These are phyloP conservation scores for Diplosoma virens DNA, from an alignment of 23 tunicate species.

Conservation along the genomic window DNA sequence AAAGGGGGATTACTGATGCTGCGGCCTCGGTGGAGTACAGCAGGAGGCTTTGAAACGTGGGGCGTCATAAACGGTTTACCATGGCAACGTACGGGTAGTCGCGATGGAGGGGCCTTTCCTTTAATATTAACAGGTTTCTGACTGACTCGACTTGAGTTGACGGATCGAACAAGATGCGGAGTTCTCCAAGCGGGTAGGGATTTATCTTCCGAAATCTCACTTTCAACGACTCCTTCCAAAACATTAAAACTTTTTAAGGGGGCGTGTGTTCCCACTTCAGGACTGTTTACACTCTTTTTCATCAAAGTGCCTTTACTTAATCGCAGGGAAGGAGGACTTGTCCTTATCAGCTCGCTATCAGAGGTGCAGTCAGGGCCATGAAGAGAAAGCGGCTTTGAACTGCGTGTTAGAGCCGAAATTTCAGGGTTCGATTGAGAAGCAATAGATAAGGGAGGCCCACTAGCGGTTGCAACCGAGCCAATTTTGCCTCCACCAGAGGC, in stretches of 20 bases:
- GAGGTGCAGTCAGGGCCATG: slow-evolving; percentile 7
- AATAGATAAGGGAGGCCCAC: neutral
- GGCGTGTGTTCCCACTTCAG: neutral
- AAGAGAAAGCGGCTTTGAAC: neutral
- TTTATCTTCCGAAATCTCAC: neutral
- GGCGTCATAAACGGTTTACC: slow-evolving; percentile 50
- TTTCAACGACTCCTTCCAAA: neutral
- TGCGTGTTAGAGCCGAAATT: neutral
- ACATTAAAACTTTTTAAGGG: neutral
- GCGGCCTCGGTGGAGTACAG: slow-evolving; percentile 45
- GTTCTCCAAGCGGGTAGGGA: slow-evolving; percentile 15
- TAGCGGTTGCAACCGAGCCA: neutral
- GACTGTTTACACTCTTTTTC: neutral
- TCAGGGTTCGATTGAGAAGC: slow-evolving; percentile 27
- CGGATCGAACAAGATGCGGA: neutral
- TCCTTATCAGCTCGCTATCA: slow-evolving; percentile 1
- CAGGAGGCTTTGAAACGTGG: slow-evolving; percentile 66
- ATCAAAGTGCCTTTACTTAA: slow-evolving; percentile 1
- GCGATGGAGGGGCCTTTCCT: slow-evolving; percentile 13
- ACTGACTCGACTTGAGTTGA: neutral
- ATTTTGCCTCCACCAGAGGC: slow-evolving; percentile 3
- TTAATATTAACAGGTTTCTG: neutral
- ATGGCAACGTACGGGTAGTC: slow-evolving; percentile 30
- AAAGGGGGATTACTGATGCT: neutral
- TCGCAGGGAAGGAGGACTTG: slow-evolving; percentile 29